Evolutionary conservation across 2,888 invertebrate species (phyloP).

Genomic region (Phalera bucephala): DNA sequence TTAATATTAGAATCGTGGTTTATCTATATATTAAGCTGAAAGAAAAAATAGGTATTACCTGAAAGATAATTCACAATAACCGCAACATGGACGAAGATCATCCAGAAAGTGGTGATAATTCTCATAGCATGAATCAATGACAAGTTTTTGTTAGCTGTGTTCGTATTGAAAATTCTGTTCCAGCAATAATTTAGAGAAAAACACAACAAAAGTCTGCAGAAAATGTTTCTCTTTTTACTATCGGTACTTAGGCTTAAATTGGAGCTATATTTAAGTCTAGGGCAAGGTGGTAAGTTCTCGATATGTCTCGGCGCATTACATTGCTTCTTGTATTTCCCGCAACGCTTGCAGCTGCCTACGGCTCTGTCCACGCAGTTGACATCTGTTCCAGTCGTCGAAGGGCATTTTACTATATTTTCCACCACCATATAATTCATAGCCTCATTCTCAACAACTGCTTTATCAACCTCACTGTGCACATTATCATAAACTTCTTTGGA

Average conservation of each 20-base stretch:
- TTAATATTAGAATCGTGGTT: too few species aligned
- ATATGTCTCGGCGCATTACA: slow-evolving; percentile 46
- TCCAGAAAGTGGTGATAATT: slow-evolving; percentile 85
- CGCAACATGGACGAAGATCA: slow-evolving; percentile 85
- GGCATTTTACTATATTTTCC: slow-evolving; percentile 44
- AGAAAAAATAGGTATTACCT: too few species aligned
- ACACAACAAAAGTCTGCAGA: slow-evolving; percentile 59
- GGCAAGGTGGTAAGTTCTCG: slow-evolving; percentile 50
- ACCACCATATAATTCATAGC: slow-evolving; percentile 54
- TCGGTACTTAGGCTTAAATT: slow-evolving; percentile 57
- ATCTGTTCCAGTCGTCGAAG: slow-evolving; percentile 67
- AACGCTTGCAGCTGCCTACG: slow-evolving; percentile 60
- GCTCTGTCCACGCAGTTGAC: slow-evolving; percentile 60
- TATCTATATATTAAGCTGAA: too few species aligned
- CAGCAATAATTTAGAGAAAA: slow-evolving; percentile 69
- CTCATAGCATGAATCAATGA: slow-evolving; percentile 84
- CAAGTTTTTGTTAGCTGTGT: slow-evolving; percentile 76
- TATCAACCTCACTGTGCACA: slow-evolving; percentile 37
- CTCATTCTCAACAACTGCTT: slow-evolving; percentile 41
- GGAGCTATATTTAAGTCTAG: slow-evolving; percentile 58
- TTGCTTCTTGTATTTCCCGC: slow-evolving; percentile 71
- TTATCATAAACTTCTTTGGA: slow-evolving; percentile 25
- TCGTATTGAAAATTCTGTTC: slow-evolving; percentile 69
- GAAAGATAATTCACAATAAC: slow-evolving; percentile 86
- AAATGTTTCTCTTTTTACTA: slow-evolving; percentile 46